Conservation (phyloP, 2,113 vertebrate genomes). For the Lethenteron reissneri region DNA sequence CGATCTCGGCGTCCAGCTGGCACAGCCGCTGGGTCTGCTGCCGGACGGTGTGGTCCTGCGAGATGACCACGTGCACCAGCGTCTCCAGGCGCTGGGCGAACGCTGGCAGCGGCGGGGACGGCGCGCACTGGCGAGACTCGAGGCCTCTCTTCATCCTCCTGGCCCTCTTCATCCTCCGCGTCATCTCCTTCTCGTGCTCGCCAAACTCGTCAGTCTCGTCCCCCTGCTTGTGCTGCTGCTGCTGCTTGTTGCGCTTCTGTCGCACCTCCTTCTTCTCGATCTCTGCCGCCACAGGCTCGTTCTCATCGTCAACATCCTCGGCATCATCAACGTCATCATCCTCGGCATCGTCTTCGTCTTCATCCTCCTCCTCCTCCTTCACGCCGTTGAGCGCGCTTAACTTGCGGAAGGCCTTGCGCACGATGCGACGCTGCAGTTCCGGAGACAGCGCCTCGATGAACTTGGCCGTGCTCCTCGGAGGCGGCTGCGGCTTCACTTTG, state of each 20-base stretch:
- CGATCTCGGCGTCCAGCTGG: slow-evolving; percentile 55
- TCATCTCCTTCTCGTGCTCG: slow-evolving; percentile 22
- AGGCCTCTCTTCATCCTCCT: too few species aligned
- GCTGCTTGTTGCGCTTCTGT: slow-evolving; percentile 71
- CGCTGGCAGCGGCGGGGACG: too few species aligned
- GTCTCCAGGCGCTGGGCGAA: slow-evolving; percentile 23
- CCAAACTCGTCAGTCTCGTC: slow-evolving; percentile 29
- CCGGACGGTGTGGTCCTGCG: slow-evolving; percentile 69
- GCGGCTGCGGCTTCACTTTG: slow-evolving; percentile 3
- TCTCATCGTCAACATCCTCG: too few species aligned
- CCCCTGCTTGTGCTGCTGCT: slow-evolving; percentile 32
- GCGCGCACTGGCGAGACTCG: too few species aligned
- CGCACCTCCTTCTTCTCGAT: slow-evolving; percentile 53
- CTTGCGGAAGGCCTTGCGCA: slow-evolving; percentile 4
- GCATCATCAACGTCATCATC: too few species aligned
- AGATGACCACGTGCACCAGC: slow-evolving; percentile 58
- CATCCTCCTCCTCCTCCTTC: slow-evolving; percentile 41
- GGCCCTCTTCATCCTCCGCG: too few species aligned
- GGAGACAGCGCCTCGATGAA: background rate
- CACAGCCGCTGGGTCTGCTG: slow-evolving; percentile 58
- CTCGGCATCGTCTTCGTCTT: too few species aligned
- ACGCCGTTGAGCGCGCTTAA: background rate
- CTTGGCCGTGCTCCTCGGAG: background rate
- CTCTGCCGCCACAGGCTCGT: background rate
- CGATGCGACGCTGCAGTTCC: slow-evolving; percentile 1